Conservation (phyloP, 2,888 invertebrate species). For the Leucania comma region DNA sequence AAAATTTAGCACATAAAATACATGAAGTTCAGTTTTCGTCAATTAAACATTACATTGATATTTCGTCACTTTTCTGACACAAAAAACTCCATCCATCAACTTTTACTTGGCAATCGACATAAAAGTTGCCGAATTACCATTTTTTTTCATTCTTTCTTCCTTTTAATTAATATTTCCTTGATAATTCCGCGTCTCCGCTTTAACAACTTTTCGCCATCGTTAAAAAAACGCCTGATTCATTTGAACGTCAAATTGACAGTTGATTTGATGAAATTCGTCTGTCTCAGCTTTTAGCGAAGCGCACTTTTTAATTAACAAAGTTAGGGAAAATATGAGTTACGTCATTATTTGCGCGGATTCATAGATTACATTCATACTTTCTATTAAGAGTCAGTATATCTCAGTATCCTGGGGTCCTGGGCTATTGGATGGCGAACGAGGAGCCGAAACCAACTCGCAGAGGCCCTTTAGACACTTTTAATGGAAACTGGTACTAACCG, state of each 20-base stretch:
- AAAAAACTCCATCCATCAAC: conserved; percentile 16
- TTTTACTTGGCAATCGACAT: conserved; percentile 13
- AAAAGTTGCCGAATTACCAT: conserved; percentile 49
- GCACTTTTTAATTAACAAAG: conserved; percentile 43
- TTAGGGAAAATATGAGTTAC: conserved; percentile 16
- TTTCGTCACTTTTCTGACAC: not conserved
- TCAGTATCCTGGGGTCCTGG: no score
- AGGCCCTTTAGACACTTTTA: no score
- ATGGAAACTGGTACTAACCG: no score
- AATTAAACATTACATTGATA: conserved; percentile 18
- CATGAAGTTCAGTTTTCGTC: not conserved
- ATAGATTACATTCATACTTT: no score
- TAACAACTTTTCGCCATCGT: conserved; percentile 52
- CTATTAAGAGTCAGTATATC: no score
- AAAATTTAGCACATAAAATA: not conserved
- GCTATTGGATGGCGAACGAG: no score
- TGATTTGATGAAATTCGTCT: conserved; percentile 36
- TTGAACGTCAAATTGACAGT: conserved; percentile 53
- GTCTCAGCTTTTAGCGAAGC: conserved; percentile 24
- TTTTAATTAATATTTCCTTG: conserved; percentile 52
- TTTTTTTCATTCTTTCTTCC: conserved; percentile 44
- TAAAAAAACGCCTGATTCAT: conserved; percentile 57
- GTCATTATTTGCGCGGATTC: not conserved
- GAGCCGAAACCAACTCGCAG: no score
- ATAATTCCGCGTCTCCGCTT: conserved; percentile 46